These are phyloP conservation scores for Crotalus horridus DNA, from an alignment of 2,113 vertebrate species.

Conservation along the genomic window DNA sequence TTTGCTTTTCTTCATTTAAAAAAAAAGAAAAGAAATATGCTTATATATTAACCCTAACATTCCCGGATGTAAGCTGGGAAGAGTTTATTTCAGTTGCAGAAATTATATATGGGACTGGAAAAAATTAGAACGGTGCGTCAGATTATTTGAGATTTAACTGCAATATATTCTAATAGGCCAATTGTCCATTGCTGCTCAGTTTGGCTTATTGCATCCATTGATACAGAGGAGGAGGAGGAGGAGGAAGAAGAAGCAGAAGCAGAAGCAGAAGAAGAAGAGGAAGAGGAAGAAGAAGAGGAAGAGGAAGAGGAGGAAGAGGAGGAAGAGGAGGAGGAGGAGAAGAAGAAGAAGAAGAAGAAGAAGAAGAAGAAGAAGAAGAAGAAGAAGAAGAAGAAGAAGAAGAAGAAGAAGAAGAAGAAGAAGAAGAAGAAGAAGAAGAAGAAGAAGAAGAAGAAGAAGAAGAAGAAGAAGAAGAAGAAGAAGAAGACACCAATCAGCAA, in stretches of 20 bases:
- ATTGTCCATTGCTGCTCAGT: not conserved
- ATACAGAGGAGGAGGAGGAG: not conserved
- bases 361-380: too few species aligned
- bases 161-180: not conserved
- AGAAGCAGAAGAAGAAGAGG: too few species aligned
- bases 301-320: rapidly evolving
- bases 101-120: not conserved
- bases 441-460: too few species aligned
- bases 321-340: rapidly evolving
- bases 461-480: too few species aligned
- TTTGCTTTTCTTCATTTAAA: not conserved
- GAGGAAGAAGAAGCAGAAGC: too few species aligned
- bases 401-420: too few species aligned
- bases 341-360: too few species aligned
- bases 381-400: too few species aligned
- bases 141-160: not conserved
- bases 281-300: rapidly evolving
- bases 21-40: not conserved
- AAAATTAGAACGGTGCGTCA: not conserved
- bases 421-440: too few species aligned
- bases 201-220: not conserved
- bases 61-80: not conserved
- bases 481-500: too few species aligned
- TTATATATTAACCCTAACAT: too few species aligned
- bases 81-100: not conserved